These are phyloP conservation scores for Amphiprion percula DNA, from an alignment of 2,113 vertebrate genomes.

Conservation along the genomic window DNA sequence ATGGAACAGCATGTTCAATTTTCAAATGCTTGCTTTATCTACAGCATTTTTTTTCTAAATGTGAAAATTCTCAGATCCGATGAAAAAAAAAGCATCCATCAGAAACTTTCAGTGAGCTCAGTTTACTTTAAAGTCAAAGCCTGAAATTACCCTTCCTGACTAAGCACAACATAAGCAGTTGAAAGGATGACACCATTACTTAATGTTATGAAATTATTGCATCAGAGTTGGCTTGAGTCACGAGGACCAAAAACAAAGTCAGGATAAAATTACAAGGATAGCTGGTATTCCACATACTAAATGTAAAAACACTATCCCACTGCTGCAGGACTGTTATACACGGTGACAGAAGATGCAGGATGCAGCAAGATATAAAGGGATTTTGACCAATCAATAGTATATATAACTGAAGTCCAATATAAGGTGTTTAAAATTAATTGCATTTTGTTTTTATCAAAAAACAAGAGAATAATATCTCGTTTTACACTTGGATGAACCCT, in stretches of 20 bases:
- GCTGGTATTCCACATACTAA: not conserved
- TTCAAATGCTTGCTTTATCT: not conserved
- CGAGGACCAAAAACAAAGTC: slow-evolving; percentile 7
- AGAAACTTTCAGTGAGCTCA: slow-evolving; percentile 4
- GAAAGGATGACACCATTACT: slow-evolving; percentile 29
- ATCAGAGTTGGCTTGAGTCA: slow-evolving; percentile 27
- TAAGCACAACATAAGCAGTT: slow-evolving; percentile 20
- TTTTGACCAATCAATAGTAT: not conserved
- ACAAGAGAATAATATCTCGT: slow-evolving; percentile 32
- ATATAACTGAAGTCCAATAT: not conserved
- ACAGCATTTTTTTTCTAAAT: not conserved
- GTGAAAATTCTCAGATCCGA: not conserved
- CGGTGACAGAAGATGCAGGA: not conserved
- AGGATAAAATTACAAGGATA: not conserved
- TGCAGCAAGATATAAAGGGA: not conserved
- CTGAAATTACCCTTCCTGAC: not conserved
- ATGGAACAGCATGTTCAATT: not conserved
- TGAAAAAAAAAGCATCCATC: not conserved
- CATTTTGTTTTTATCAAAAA: slow-evolving; percentile 34
- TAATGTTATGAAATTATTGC: slow-evolving; percentile 43
- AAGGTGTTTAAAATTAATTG: slow-evolving; percentile 18
- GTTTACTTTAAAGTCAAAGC: slow-evolving; percentile 9
- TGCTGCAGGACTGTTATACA: not conserved
- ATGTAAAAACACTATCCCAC: not conserved
- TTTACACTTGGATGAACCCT: slow-evolving; percentile 45